A percentile compares a stretch with the other conserved stretches of the same genome.
Evolutionary conservation across 2,888 invertebrate genomes (phyloP).

Genomic region (Acleris laterana): DNA sequence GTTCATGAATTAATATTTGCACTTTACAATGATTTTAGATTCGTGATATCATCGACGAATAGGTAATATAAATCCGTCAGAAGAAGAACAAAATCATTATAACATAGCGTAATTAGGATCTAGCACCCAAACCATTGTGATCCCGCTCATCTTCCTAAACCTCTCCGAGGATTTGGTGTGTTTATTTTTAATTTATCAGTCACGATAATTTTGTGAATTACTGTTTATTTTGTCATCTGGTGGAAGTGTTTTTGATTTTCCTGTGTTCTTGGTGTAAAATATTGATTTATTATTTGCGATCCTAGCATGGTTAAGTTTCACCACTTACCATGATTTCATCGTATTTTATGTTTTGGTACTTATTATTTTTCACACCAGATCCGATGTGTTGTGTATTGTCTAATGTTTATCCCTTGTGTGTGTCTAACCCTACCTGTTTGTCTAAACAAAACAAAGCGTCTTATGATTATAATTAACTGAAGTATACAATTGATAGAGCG

Average conservation of each 20-base stretch:
- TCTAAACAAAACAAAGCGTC: conserved; percentile 78
- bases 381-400: conserved; percentile 93
- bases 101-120: conserved; percentile 71
- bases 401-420: conserved; percentile 95
- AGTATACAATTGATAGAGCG: conserved; percentile 67
- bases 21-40: conserved; percentile 79
- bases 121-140: conserved; percentile 76
- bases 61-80: conserved; percentile 67
- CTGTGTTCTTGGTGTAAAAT: conserved; percentile 78
- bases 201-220: conserved; percentile 68
- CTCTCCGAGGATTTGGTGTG: conserved; percentile 85
- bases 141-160: conserved; percentile 80
- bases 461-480: conserved; percentile 57
- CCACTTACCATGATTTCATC: conserved; percentile 60
- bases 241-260: conserved; percentile 84
- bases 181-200: conserved; percentile 75
- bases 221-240: conserved; percentile 79
- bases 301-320: conserved; percentile 79
- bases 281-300: conserved; percentile 72
- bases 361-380: conserved; percentile 83
- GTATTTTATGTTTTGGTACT: conserved; percentile 61
- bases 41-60: conserved; percentile 75
- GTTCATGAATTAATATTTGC: conserved; percentile 75
- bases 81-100: conserved; percentile 67
- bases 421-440: conserved; percentile 89